Percentiles rank a stretch among this genome's conserved stretches.
These are phyloP conservation scores for Ophiothrix spiculata DNA, from an alignment of 35 echinoderm and acorn worm species.

Conservation along the genomic window DNA sequence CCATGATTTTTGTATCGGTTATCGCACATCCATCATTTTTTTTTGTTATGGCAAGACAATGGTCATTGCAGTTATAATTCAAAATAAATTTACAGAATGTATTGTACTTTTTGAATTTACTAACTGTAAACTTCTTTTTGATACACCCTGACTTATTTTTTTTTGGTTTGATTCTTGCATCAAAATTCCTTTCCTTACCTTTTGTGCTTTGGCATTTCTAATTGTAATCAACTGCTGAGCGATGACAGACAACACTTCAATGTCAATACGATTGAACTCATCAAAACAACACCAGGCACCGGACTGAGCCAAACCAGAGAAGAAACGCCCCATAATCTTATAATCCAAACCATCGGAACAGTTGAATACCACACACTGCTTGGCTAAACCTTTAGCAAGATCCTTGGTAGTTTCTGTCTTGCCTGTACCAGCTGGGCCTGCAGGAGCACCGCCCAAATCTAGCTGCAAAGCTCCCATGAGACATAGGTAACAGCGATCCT, in stretches of 20 bases:
- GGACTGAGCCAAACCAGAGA: slow-evolving; percentile 90
- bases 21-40: too few species aligned
- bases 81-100: too few species aligned
- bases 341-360: slow-evolving; percentile 92
- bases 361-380: slow-evolving; percentile 99
- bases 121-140: too few species aligned
- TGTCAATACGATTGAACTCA: slow-evolving; percentile 92
- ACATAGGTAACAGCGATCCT: slow-evolving; percentile 99
- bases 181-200: slow-evolving; percentile 43
- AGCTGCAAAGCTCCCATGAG: slow-evolving; percentile 97
- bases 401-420: slow-evolving; percentile 98
- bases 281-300: slow-evolving; percentile 95
- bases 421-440: slow-evolving; percentile 92
- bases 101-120: too few species aligned
- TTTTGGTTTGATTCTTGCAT: background rate
- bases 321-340: slow-evolving; percentile 95
- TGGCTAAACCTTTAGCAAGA: slow-evolving; percentile 87
- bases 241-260: slow-evolving; percentile 99
- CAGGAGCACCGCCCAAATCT: slow-evolving; percentile 92
- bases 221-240: slow-evolving; percentile 97
- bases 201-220: slow-evolving; percentile 91
- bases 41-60: too few species aligned
- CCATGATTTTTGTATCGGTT: too few species aligned
- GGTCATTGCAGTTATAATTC: background rate
- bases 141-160: background rate